Percentiles rank a stretch among this genome's conserved stretches.
phyloP scores from a whole-genome alignment of 2,888 invertebrate genomes.

The Lasioglossum figueresi region DNA sequence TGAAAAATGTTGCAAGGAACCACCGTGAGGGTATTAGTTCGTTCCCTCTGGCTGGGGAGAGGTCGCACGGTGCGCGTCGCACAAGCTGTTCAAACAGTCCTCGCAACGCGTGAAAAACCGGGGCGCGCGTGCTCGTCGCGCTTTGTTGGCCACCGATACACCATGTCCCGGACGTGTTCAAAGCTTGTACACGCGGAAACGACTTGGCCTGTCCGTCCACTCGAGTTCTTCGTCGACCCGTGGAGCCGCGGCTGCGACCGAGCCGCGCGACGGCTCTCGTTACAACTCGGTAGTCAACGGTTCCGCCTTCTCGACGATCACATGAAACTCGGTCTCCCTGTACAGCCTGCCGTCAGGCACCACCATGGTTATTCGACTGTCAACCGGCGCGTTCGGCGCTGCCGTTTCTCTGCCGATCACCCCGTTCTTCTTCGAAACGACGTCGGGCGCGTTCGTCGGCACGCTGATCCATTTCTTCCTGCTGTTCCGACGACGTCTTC shows the following conservation, averaged over 20 bases:
- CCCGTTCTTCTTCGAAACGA: conserved; percentile 84
- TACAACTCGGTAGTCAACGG: conserved; percentile 92
- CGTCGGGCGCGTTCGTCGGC: conserved; percentile 79
- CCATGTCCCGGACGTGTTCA: conserved; percentile 44
- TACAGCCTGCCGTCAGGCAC: conserved; percentile 93
- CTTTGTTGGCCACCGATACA: conserved; percentile 6
- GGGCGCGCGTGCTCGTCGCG: conserved; percentile 21
- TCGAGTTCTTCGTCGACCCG: conserved; percentile 61
- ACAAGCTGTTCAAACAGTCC: conserved; percentile 21
- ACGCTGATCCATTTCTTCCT: conserved; percentile 83
- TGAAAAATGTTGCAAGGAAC: conserved; percentile 39
- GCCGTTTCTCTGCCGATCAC: conserved; percentile 84
- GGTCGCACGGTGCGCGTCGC: neutral
- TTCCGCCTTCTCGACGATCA: conserved; percentile 93
- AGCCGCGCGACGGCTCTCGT: conserved; percentile 78
- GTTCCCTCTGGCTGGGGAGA: neutral
- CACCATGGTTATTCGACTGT: conserved; percentile 85
- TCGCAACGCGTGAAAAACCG: conserved; percentile 11
- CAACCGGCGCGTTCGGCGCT: conserved; percentile 74
- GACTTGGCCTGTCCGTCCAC: conserved; percentile 65
- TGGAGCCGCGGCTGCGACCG: conserved; percentile 66
- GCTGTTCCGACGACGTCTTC: conserved; percentile 80
- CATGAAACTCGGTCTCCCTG: conserved; percentile 93
- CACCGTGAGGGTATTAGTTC: neutral
- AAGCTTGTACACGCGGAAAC: conserved; percentile 74